Percentiles rank a stretch among this genome's conserved stretches.
Conservation (phyloP, 2,797 vertebrate genomes). For the Champsocephalus esox region DNA sequence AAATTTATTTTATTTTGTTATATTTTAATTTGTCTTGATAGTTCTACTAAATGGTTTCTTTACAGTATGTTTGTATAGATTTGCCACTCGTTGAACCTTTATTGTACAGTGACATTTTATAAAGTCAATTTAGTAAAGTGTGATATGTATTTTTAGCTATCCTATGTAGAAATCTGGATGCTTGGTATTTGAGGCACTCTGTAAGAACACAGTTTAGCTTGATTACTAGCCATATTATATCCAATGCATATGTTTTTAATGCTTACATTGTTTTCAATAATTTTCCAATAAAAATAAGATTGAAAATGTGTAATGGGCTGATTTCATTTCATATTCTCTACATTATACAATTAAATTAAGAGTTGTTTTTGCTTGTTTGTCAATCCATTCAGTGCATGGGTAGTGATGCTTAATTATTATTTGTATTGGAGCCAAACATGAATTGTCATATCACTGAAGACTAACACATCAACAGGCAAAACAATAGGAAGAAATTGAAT, state of each 20-base stretch:
- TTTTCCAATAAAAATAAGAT: conserved; percentile 81
- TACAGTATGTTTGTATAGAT: conserved; percentile 81
- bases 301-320: conserved; percentile 48
- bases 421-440: neutral
- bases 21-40: conserved; percentile 74
- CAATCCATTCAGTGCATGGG: neutral
- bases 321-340: neutral
- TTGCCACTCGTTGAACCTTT: conserved; percentile 80
- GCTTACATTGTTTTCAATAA: conserved; percentile 80
- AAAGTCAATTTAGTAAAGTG: conserved; percentile 82
- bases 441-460: neutral
- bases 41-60: conserved; percentile 78
- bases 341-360: neutral
- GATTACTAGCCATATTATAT: conserved; percentile 83
- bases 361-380: neutral
- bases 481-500: neutral
- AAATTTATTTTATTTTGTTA: conserved; percentile 78
- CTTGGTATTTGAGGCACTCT: conserved; percentile 81
- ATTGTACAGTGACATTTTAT: conserved; percentile 85
- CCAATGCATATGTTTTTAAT: conserved; percentile 81
- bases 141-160: conserved; percentile 83
- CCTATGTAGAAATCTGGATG: conserved; percentile 77
- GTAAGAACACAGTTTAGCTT: conserved; percentile 75
- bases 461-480: neutral
- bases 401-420: neutral